Conservation (phyloP, 37 sponge, comb jelly and placozoan genomes). For the Crambe crambe region DNA sequence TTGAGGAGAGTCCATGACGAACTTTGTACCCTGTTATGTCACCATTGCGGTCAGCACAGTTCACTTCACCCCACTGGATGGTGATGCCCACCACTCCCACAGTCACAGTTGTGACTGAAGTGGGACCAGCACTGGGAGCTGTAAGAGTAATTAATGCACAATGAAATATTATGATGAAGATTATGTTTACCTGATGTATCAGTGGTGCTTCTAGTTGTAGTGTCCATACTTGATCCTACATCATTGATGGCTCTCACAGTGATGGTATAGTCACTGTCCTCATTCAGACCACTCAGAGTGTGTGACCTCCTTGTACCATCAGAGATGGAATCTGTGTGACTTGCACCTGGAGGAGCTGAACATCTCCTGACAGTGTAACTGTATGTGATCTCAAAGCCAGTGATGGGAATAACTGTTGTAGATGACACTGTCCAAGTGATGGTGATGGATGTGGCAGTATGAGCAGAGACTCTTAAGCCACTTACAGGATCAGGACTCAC, state of each 20-base stretch:
- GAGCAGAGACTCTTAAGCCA: not conserved
- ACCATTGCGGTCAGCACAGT: conserved; percentile 31
- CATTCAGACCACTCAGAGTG: not conserved
- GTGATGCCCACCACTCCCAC: not conserved
- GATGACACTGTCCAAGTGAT: not conserved
- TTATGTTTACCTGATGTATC: not conserved
- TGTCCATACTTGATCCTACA: not conserved
- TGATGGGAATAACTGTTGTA: not conserved
- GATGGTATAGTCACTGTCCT: conserved; percentile 19
- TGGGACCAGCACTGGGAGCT: conserved; percentile 37
- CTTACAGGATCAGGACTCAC: not conserved
- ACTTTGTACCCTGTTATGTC: conserved; percentile 38
- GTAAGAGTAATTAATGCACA: not conserved
- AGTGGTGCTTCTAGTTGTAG: not conserved
- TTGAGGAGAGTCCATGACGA: not conserved
- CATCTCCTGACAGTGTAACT: not conserved
- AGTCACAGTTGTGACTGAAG: not conserved
- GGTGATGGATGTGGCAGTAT: not conserved
- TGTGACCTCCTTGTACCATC: not conserved
- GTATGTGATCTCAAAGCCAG: not conserved
- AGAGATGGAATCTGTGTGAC: not conserved
- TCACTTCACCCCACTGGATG: conserved; percentile 25
- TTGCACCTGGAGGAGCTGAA: not conserved
- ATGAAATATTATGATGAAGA: not conserved
- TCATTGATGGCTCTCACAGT: conserved; percentile 9